Evolutionary conservation across 2,888 invertebrate species (phyloP).

Genomic region (Callimorpha dominula): DNA sequence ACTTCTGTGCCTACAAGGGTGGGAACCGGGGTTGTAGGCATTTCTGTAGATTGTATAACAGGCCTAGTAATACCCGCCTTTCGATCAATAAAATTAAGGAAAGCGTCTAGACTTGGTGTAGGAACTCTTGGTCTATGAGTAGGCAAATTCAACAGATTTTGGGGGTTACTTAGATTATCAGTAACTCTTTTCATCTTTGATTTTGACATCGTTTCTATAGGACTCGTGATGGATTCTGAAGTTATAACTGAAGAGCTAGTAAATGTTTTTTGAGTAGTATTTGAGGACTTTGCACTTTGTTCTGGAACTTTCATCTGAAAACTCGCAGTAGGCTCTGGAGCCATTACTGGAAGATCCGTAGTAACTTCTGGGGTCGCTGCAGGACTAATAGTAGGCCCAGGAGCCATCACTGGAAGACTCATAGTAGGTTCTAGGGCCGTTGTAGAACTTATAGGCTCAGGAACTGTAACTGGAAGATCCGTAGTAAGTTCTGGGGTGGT

Average conservation of each 20-base stretch:
- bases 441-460: not conserved
- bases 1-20: not conserved
- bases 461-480: not conserved
- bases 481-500: not conserved
- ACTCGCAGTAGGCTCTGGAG: not conserved
- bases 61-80: not conserved
- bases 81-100: constrained; percentile 17
- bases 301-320: not conserved
- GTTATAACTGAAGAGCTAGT: not conserved
- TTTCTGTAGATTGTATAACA: not conserved
- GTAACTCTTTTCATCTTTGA: not conserved
- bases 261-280: not conserved
- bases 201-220: constrained; percentile 3
- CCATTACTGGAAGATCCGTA: not conserved
- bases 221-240: not conserved
- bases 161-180: not conserved
- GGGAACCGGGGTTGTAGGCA: not conserved
- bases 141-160: not conserved
- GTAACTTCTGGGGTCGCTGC: not conserved
- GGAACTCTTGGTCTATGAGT: not conserved
- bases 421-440: not conserved
- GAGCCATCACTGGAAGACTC: not conserved
- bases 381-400: not conserved
- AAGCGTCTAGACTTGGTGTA: constrained; percentile 13
- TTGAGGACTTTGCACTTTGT: not conserved